phyloP scores from a whole-genome alignment of 2,113 vertebrate species.

The Mirounga angustirostris region DNA sequence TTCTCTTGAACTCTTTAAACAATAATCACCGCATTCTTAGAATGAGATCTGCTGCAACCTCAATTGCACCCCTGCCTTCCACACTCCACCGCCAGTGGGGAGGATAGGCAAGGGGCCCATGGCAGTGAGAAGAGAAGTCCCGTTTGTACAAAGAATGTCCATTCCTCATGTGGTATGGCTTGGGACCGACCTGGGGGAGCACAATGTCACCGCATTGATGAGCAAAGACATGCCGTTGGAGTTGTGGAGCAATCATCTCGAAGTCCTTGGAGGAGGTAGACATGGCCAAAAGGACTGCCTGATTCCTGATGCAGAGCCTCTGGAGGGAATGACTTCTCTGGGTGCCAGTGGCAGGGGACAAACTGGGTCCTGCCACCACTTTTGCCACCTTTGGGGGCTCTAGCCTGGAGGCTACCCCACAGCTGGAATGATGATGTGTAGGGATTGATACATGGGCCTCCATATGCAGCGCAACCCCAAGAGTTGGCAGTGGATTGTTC shows the following conservation, averaged over 20 bases:
- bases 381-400: background rate
- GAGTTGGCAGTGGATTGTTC: background rate
- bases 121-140: background rate
- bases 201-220: background rate
- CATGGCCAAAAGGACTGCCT: background rate
- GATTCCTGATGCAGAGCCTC: background rate
- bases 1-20: background rate
- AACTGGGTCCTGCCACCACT: background rate
- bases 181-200: background rate
- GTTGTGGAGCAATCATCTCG: background rate
- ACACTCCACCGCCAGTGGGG: background rate
- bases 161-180: background rate
- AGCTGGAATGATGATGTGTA: background rate
- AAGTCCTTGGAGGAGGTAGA: background rate
- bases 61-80: background rate
- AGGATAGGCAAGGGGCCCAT: background rate
- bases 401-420: background rate
- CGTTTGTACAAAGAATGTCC: background rate
- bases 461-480: background rate
- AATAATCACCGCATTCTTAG: background rate
- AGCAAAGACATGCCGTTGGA: background rate
- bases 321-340: background rate
- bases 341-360: background rate
- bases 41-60: background rate
- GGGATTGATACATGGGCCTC: background rate